phyloP scores from a whole-genome alignment of 2,797 vertebrate genomes.

The Microchirus variegatus region DNA sequence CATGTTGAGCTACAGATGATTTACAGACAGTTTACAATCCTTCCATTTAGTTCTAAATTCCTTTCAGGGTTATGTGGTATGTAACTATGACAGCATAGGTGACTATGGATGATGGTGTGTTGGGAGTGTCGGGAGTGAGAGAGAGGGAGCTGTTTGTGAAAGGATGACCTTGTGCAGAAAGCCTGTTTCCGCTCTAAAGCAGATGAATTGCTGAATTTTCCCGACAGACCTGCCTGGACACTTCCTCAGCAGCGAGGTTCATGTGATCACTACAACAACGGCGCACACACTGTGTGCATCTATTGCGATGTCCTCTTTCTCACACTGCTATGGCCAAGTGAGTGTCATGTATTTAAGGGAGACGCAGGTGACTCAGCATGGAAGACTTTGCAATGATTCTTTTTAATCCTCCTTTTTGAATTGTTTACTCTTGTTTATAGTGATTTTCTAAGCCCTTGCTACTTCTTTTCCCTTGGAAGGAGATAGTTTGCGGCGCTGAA shows the following conservation, averaged over 20 bases:
- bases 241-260: conserved; percentile 62
- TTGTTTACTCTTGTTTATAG: not conserved
- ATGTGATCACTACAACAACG: conserved; percentile 32
- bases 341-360: conserved; percentile 2
- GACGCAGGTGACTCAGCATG: conserved; percentile 10
- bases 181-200: conserved; percentile 73
- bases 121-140: conserved; percentile 18
- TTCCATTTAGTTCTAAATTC: not conserved
- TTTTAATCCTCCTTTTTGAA: conserved; percentile 13
- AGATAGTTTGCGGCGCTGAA: conserved; percentile 37
- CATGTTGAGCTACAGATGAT: not conserved
- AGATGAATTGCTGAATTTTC: conserved; percentile 72
- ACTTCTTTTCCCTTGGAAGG: conserved; percentile 29
- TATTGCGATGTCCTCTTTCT: conserved; percentile 49
- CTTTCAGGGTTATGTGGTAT: conserved; percentile 13
- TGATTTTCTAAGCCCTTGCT: conserved; percentile 20
- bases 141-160: conserved; percentile 56
- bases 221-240: conserved; percentile 67
- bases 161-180: conserved; percentile 74
- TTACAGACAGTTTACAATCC: not conserved
- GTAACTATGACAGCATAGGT: conserved; percentile 13
- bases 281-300: conserved; percentile 43
- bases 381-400: not conserved
- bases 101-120: not conserved
- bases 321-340: conserved; percentile 31